A percentile compares a stretch with the other conserved stretches of the same genome.
These are phyloP conservation scores for Xylota sylvarum DNA, from an alignment of 2,888 invertebrate species.

Conservation along the genomic window DNA sequence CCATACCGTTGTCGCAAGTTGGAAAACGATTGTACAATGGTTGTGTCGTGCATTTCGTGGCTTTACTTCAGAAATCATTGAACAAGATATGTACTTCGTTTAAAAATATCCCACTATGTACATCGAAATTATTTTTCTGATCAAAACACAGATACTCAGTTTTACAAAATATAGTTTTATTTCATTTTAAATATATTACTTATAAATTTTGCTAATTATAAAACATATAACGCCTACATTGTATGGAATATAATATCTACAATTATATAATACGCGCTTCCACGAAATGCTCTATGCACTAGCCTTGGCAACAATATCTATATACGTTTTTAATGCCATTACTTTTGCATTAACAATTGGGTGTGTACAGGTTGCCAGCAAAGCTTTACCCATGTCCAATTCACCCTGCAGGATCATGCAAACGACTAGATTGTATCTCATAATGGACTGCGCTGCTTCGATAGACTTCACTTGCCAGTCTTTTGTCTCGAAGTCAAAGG, in stretches of 20 bases:
- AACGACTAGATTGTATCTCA: conserved; percentile 92
- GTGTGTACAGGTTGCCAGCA: conserved; percentile 82
- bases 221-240: conserved; percentile 61
- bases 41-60: too few relatives aligned
- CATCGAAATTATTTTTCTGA: too few relatives aligned
- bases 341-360: conserved; percentile 82
- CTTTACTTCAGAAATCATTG: too few relatives aligned
- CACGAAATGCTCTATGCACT: conserved; percentile 30
- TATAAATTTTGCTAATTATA: conserved; percentile 68
- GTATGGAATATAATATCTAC: conserved; percentile 60
- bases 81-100: too few relatives aligned
- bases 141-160: neutral
- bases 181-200: conserved; percentile 62
- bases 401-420: conserved; percentile 91
- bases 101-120: too few relatives aligned
- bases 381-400: conserved; percentile 87
- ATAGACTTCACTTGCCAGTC: conserved; percentile 86
- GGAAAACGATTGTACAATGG: too few relatives aligned
- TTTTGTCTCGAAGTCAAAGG: conserved; percentile 85
- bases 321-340: conserved; percentile 86
- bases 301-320: conserved; percentile 86
- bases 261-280: conserved; percentile 27
- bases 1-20: too few relatives aligned
- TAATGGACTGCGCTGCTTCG: conserved; percentile 88
- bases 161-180: conserved; percentile 59